These are phyloP conservation scores for Monochamus alternatus DNA, from an alignment of 2,888 invertebrate genomes.

Conservation along the genomic window DNA sequence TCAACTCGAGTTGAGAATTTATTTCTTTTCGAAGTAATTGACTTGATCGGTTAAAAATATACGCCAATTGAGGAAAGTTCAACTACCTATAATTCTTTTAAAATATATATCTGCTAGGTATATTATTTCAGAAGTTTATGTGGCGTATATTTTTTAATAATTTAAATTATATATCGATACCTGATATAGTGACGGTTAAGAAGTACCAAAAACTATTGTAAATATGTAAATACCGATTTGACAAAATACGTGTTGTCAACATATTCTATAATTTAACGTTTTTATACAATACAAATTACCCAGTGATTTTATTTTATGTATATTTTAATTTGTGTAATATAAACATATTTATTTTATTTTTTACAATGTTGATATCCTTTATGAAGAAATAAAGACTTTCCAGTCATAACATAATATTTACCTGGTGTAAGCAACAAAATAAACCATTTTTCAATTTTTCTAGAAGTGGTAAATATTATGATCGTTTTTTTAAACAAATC, in stretches of 20 bases:
- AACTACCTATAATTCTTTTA: not conserved
- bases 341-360: conserved; percentile 50
- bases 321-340: conserved; percentile 44
- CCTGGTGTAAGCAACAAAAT: not conserved
- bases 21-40: conserved; percentile 6
- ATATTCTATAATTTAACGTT: conserved; percentile 48
- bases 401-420: conserved; percentile 41
- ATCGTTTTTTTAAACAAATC: conserved; percentile 58
- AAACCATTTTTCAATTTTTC: not conserved
- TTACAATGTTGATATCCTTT: conserved; percentile 19
- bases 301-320: conserved; percentile 53
- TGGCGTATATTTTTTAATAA: conserved; percentile 25
- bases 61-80: conserved; percentile 13
- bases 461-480: conserved; percentile 55
- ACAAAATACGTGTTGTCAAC: conserved; percentile 54
- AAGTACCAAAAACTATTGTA: conserved; percentile 64
- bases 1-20: conserved; percentile 53
- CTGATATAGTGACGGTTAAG: conserved; percentile 58
- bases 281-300: conserved; percentile 49
- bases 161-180: conserved; percentile 55
- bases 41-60: conserved; percentile 20
- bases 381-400: conserved; percentile 41
- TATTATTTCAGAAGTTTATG: not conserved
- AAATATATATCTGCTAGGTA: not conserved
- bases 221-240: conserved; percentile 57